phyloP scores from a whole-genome alignment of 1,140 invertebrate genomes.

The Berghia stephanieae region DNA sequence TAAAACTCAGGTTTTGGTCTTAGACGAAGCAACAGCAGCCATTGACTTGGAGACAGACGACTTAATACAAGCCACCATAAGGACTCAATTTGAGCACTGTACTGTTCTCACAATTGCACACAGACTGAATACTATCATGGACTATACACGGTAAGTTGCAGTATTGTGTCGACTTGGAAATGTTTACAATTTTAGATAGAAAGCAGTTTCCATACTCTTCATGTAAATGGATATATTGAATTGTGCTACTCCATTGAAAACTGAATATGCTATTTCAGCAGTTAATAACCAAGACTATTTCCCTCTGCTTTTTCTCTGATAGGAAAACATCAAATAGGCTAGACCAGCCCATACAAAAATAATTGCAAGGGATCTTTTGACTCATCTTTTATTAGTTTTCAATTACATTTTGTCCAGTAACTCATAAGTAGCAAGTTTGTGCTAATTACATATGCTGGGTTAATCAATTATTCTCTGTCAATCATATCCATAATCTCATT shows the following conservation, averaged over 20 bases:
- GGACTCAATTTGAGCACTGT: constrained; percentile 85
- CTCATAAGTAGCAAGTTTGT: too few species aligned
- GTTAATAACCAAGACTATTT: not conserved
- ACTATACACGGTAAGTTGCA: constrained; percentile 66
- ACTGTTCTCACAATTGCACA: constrained; percentile 95
- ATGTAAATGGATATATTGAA: not conserved
- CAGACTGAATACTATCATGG: constrained; percentile 92
- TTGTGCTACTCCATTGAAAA: not conserved
- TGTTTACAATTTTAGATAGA: not conserved
- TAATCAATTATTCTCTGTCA: too few species aligned
- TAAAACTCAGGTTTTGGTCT: constrained; percentile 88
- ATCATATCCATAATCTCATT: too few species aligned
- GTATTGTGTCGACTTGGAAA: not conserved
- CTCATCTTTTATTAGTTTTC: too few species aligned
- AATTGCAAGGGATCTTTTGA: too few species aligned
- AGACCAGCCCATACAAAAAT: too few species aligned
- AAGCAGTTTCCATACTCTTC: not conserved
- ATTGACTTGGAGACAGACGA: constrained; percentile 74
- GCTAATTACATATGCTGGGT: too few species aligned
- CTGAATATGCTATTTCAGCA: not conserved
- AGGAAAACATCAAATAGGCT: too few species aligned
- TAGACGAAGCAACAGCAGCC: constrained; percentile 93
- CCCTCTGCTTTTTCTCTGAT: too few species aligned
- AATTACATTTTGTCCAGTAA: too few species aligned
- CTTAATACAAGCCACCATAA: constrained; percentile 89